phyloP scores from a whole-genome alignment of 2,113 vertebrate genomes.

The Fukomys damarensis region DNA sequence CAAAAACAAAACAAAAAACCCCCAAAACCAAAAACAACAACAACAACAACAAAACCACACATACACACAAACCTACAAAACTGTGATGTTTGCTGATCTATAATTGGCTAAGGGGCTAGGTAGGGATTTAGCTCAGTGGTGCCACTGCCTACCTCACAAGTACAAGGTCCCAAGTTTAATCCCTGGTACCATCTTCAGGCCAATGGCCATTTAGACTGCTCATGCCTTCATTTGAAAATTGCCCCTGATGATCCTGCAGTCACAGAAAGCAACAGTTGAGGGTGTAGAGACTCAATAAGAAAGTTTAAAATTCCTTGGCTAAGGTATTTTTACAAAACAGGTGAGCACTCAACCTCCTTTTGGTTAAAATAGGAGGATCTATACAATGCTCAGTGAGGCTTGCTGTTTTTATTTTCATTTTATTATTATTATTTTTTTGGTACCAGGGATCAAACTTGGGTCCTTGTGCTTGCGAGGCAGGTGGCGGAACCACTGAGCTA shows the following conservation, averaged over 20 bases:
- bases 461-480: too few relatives aligned
- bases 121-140: too few relatives aligned
- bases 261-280: not conserved
- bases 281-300: not conserved
- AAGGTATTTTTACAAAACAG: not conserved
- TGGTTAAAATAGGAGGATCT: not conserved
- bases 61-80: too few relatives aligned
- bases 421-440: too few relatives aligned
- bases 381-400: not conserved
- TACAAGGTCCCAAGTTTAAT: not conserved
- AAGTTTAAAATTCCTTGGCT: not conserved
- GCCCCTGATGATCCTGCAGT: not conserved
- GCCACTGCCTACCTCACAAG: too few relatives aligned
- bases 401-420: not conserved
- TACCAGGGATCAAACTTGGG: too few relatives aligned
- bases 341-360: not conserved
- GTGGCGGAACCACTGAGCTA: too few relatives aligned
- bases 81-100: not conserved
- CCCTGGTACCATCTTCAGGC: too few relatives aligned
- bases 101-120: not conserved
- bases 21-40: too few relatives aligned
- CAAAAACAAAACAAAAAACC: too few relatives aligned
- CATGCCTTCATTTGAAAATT: not conserved
- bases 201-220: not conserved
- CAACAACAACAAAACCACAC: too few relatives aligned